Base-by-base conservation (phyloP, 2,888 invertebrate genomes). In the Noctua janthe region DNA sequence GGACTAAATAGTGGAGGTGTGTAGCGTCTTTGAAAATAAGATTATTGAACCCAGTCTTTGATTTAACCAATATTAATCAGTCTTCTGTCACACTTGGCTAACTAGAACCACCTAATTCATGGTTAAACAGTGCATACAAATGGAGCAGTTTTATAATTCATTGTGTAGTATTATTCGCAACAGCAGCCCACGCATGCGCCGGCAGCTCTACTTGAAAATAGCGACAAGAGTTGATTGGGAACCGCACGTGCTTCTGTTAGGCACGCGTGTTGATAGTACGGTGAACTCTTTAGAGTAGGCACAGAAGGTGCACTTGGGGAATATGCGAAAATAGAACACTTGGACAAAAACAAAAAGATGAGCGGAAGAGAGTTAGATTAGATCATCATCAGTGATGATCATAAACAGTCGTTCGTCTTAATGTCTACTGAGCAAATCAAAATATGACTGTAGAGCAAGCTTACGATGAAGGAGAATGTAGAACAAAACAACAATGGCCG, bases 161-260 rank as follows among this genome's bases (percentile, higher is more conserved):
- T 13, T 49, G 13, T 49, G 47, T 47, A 49, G 47, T 54, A 56
- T 85, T 74, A 71, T 71, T 86, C 17, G 29, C 13, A n/a, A 62
- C 56, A 64, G 17, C 49, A 23, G 69, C 66, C 72, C 75, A 76
- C 66, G 83, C 75, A 69, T 51, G 29, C 62, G 54, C 47, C 8
- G 39, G 35, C 17, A 62, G 72, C n/a, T 17, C 73, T 39, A n/a
- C 73, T n/a, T 73, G 49, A 69, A 73, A 54, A 78, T 66, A 54
- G 47, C 66, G n/a, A 86, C 56, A 54, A 74, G 29, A 78, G 82
- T 78, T 86, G 69, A 86, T 78, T 29, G 54, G 29, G 62, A 67
- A 69, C 35, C 23, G 72, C 78, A 86, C 78, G 84, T 83, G 87
- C 59, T 82, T n/a, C 15, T 6, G 20, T 1, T 39, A 29, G 47